Percentiles rank a stretch among this genome's conserved stretches.
phyloP scores from a whole-genome alignment of 2,113 vertebrate species.

The Psammodynastes pulverulentus region DNA sequence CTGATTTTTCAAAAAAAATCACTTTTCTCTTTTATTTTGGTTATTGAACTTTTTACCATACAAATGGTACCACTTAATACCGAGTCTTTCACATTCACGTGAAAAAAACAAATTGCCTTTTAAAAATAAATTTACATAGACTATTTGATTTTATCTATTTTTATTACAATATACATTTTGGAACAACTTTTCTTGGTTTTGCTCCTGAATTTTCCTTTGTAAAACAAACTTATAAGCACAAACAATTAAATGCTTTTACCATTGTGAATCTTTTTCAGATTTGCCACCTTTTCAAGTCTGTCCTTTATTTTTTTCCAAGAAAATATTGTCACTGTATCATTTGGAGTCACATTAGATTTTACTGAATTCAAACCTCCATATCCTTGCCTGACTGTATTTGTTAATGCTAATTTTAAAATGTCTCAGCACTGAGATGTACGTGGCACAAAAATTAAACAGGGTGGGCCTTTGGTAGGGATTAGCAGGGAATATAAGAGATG shows the following conservation, averaged over 20 bases:
- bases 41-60: neutral
- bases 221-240: neutral
- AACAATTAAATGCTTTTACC: neutral
- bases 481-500: neutral
- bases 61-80: neutral
- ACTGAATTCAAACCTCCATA: neutral
- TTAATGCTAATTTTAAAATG: neutral
- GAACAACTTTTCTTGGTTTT: neutral
- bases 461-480: neutral
- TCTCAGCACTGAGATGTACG: neutral
- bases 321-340: neutral
- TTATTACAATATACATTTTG: neutral
- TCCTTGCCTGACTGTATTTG: neutral
- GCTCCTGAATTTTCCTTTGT: neutral
- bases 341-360: neutral
- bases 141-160: neutral
- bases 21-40: neutral
- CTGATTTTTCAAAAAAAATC: neutral
- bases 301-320: neutral
- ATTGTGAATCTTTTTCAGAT: neutral
- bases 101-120: neutral
- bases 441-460: neutral
- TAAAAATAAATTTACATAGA: neutral
- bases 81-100: neutral
- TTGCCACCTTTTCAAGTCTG: neutral